These are phyloP conservation scores for Globicephala melas DNA, from an alignment of 2,113 vertebrate genomes.

Conservation along the genomic window DNA sequence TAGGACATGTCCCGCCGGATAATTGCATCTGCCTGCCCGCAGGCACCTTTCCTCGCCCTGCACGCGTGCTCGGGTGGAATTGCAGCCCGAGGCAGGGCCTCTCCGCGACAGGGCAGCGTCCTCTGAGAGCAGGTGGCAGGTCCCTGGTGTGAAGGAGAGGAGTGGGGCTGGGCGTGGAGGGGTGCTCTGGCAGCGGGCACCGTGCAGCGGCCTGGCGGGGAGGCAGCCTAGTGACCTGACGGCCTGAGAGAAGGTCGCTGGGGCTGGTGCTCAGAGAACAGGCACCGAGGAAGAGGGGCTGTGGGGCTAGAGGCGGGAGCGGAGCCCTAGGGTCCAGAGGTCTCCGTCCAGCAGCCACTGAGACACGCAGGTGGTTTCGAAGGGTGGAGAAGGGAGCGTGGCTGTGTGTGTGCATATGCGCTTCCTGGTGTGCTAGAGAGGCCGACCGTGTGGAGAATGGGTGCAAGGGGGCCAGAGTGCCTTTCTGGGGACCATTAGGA, in stretches of 20 bases:
- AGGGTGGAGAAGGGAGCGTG: not conserved
- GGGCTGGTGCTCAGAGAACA: not conserved
- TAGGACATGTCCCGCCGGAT: not conserved
- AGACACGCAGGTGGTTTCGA: not conserved
- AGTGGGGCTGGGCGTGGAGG: not conserved
- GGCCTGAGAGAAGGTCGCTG: not conserved
- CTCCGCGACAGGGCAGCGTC: not conserved
- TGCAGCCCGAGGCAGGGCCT: not conserved
- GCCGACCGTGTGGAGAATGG: not conserved
- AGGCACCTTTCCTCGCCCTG: not conserved
- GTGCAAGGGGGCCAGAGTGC: not conserved
- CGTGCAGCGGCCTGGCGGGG: not conserved
- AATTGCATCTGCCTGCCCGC: not conserved
- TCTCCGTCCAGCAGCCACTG: not conserved
- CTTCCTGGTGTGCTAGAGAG: not conserved
- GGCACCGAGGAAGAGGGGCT: not conserved
- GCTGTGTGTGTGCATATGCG: too few relatives aligned
- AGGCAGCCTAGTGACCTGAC: not conserved
- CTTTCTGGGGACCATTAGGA: not conserved
- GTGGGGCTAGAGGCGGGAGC: not conserved
- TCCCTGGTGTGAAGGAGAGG: not conserved
- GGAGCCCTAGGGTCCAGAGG: too few relatives aligned
- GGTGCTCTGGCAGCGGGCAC: not conserved
- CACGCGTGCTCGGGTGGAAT: accelerated
- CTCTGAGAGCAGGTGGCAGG: not conserved